These are phyloP conservation scores for Neuroscelio doddi DNA, from an alignment of 2,888 invertebrate genomes.

Conservation along the genomic window DNA sequence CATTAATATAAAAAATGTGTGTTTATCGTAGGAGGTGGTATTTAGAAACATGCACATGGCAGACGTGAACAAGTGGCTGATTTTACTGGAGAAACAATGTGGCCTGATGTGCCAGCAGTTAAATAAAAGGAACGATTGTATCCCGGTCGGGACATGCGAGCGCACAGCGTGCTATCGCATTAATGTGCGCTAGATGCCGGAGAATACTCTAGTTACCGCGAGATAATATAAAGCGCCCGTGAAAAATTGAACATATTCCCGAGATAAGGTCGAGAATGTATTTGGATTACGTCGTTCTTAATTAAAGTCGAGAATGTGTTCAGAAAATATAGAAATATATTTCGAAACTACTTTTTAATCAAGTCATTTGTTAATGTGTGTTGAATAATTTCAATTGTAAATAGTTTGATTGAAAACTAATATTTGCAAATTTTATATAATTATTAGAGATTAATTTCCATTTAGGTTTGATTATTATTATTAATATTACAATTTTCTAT, in stretches of 20 bases:
- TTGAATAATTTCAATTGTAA: too few species aligned
- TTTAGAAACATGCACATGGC: constrained; percentile 6
- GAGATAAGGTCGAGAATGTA: constrained; percentile 45
- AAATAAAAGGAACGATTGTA: constrained; percentile 58
- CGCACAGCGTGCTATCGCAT: constrained; percentile 51
- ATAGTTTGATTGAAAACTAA: too few species aligned
- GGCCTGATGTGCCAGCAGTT: constrained; percentile 51
- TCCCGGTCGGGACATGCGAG: constrained; percentile 50
- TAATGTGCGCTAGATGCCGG: constrained; percentile 46
- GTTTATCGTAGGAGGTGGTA: constrained; percentile 10
- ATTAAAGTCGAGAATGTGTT: constrained; percentile 18
- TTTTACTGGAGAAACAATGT: constrained; percentile 52
- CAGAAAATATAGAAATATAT: too few species aligned
- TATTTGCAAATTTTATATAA: too few species aligned
- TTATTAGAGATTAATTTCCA: too few species aligned
- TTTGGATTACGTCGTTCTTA: constrained; percentile 31
- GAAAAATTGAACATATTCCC: constrained; percentile 54
- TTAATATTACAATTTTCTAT: too few species aligned
- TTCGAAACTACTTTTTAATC: too few species aligned
- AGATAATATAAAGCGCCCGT: constrained; percentile 55
- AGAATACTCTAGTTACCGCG: constrained; percentile 54
- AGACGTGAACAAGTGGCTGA: constrained; percentile 41
- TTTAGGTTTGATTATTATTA: too few species aligned
- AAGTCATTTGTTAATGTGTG: too few species aligned
- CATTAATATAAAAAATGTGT: constrained; percentile 31